Evolutionary conservation across 92 coral and sea anemone species (phyloP).

Genomic region (Zoanthus sociatus): DNA sequence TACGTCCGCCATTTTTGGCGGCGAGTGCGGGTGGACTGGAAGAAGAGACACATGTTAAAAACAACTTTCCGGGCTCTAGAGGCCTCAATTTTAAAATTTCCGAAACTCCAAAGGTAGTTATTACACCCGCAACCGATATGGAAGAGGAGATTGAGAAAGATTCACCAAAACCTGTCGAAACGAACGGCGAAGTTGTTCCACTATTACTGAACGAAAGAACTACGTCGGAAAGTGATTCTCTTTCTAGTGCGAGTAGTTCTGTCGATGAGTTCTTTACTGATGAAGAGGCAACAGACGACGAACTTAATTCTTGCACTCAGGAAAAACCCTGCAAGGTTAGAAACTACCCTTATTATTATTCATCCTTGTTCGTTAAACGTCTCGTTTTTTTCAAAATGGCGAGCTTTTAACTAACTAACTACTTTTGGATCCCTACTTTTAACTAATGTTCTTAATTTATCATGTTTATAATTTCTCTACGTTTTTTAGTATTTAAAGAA

Average conservation of each 20-base stretch:
- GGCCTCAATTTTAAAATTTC: constrained; percentile 24
- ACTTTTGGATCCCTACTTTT: no score
- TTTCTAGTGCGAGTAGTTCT: constrained; percentile 77
- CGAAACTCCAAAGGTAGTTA: constrained; percentile 73
- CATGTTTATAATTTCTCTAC: background rate
- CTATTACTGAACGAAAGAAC: constrained; percentile 61
- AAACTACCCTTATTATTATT: constrained; percentile 7
- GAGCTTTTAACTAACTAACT: background rate
- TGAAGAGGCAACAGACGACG: constrained; percentile 87
- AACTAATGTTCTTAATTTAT: background rate
- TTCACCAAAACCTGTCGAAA: constrained; percentile 24
- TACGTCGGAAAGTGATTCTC: constrained; percentile 71
- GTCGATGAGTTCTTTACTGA: constrained; percentile 82
- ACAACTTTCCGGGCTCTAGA: background rate
- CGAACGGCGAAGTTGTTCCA: constrained; percentile 76
- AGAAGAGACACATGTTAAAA: constrained; percentile 10
- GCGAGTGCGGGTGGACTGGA: constrained; percentile 28
- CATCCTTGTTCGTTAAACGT: background rate
- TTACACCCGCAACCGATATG: constrained; percentile 80
- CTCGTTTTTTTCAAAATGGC: constrained; percentile 4
- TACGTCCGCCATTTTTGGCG: constrained; percentile 49
- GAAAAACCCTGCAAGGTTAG: constrained; percentile 80
- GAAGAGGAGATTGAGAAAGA: constrained; percentile 43
- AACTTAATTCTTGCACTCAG: constrained; percentile 61
- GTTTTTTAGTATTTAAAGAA: background rate